Evolutionary conservation across 2,113 vertebrate genomes (phyloP).

Genomic region (Lampris megalopsis): DNA sequence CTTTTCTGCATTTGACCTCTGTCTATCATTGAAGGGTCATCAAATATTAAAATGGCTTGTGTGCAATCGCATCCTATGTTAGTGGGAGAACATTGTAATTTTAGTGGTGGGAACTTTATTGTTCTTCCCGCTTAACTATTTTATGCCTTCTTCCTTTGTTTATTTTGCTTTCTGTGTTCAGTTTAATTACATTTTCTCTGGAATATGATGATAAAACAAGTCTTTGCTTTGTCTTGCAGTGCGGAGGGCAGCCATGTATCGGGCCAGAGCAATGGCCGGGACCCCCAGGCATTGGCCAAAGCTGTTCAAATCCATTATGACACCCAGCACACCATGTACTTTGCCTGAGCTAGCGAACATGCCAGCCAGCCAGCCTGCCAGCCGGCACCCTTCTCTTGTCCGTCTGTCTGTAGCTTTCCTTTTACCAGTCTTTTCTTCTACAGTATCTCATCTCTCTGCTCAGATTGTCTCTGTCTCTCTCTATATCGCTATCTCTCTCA

Average conservation of each 20-base stretch:
- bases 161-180: background rate
- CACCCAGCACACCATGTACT: conserved; percentile 99
- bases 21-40: no score
- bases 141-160: background rate
- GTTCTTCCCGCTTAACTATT: background rate
- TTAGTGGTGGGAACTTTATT: no score
- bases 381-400: conserved; percentile 43
- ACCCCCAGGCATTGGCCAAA: conserved; percentile 97
- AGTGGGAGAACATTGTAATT: no score
- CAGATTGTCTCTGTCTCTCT: conserved; percentile 46
- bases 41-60: no score
- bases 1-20: no score
- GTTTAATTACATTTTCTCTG: background rate
- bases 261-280: conserved; percentile 97
- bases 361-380: conserved; percentile 62
- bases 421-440: conserved; percentile 34
- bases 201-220: background rate
- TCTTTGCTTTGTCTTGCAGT: conserved; percentile 75
- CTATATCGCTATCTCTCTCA: conserved; percentile 29
- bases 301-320: conserved; percentile 99
- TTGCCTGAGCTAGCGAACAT: conserved; percentile 86
- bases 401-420: conserved; percentile 29
- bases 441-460: conserved; percentile 27
- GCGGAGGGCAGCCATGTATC: conserved; percentile 98
- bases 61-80: no score